These are phyloP conservation scores for Barnardius zonarius DNA, from an alignment of 2,113 vertebrate species.

Conservation along the genomic window DNA sequence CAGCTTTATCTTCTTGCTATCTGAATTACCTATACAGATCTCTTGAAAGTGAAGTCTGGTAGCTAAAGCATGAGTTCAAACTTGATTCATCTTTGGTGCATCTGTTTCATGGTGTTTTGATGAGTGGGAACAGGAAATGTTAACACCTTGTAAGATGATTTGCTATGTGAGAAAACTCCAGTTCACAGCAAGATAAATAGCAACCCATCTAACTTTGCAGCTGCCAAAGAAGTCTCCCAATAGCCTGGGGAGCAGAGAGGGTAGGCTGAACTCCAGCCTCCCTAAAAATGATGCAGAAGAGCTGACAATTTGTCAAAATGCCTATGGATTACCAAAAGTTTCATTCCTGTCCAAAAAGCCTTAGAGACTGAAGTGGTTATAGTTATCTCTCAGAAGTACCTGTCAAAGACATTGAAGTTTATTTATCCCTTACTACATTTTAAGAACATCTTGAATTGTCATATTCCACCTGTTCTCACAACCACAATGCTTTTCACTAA, in stretches of 20 bases:
- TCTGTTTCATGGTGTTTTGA: constrained; percentile 59
- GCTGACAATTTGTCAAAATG: neutral
- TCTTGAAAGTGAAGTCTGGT: neutral
- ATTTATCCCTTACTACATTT: constrained; percentile 22
- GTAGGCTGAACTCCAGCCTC: neutral
- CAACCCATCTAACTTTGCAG: neutral
- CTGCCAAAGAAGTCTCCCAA: neutral
- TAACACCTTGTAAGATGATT: constrained; percentile 32
- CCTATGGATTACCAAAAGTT: neutral
- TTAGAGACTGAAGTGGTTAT: neutral
- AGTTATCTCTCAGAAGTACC: constrained; percentile 23
- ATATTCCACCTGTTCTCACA: constrained; percentile 51
- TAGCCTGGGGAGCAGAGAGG: neutral
- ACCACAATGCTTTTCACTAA: constrained; percentile 40
- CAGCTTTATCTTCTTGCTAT: neutral
- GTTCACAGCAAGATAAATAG: constrained; percentile 30
- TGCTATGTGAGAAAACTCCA: constrained; percentile 43
- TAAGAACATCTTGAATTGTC: constrained; percentile 51
- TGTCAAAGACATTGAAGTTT: constrained; percentile 21
- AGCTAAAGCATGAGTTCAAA: neutral
- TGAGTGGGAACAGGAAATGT: constrained; percentile 29
- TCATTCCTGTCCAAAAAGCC: constrained; percentile 8
- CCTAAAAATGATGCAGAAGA: neutral
- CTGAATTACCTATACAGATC: neutral
- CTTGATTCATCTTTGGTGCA: neutral